Percentiles rank a stretch among this genome's conserved stretches.
phyloP scores from a whole-genome alignment of 2,797 vertebrate genomes.

The Hybognathus amarus region DNA sequence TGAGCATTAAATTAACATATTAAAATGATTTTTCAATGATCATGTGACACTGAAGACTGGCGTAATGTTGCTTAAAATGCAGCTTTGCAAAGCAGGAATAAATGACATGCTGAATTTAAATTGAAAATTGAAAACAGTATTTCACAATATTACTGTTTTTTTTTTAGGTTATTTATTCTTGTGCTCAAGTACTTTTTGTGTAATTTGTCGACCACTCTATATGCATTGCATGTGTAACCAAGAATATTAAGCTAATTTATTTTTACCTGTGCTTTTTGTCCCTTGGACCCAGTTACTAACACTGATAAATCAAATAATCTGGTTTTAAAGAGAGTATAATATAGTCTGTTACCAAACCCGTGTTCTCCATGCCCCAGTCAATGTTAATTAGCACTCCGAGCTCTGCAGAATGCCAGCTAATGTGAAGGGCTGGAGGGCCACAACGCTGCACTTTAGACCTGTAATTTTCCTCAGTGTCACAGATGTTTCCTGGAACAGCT shows the following conservation, averaged over 20 bases:
- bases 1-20: too few species aligned
- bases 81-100: too few species aligned
- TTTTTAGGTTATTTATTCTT: too few species aligned
- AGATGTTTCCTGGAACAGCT: conserved; percentile 10
- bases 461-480: conserved; percentile 37
- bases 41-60: too few species aligned
- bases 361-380: conserved; percentile 13
- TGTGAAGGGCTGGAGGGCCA: conserved; percentile 5
- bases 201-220: too few species aligned
- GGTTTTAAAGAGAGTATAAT: neutral
- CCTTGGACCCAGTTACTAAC: neutral
- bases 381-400: conserved; percentile 45
- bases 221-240: neutral
- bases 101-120: too few species aligned
- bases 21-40: too few species aligned
- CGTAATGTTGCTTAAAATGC: too few species aligned
- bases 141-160: too few species aligned
- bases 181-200: too few species aligned
- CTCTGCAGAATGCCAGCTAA: conserved; percentile 31
- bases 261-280: too few species aligned
- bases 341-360: neutral
- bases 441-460: conserved; percentile 11
- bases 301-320: neutral
- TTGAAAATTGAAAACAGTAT: too few species aligned
- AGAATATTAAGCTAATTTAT: neutral